Conservation (phyloP, 2,888 invertebrate genomes). For the Drosophila macrospina region DNA sequence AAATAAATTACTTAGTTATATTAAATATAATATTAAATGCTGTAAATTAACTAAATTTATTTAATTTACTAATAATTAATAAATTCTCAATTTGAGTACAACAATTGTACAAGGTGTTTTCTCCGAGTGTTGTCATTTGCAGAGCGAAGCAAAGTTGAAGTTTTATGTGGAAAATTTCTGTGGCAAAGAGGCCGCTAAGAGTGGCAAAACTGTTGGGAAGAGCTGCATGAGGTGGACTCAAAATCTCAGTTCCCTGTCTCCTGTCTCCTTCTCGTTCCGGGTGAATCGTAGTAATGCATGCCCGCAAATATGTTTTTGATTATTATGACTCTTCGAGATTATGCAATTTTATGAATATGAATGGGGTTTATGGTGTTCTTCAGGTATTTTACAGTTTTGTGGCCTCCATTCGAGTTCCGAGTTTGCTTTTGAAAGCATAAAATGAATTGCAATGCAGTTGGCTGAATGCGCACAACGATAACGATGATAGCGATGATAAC, state of each 20-base stretch:
- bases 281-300: conserved; percentile 53
- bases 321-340: conserved; percentile 82
- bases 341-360: conserved; percentile 82
- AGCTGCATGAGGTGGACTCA: conserved; percentile 30
- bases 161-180: conserved; percentile 74
- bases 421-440: conserved; percentile 45
- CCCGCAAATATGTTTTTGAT: conserved; percentile 82
- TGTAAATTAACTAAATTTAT: too few relatives aligned
- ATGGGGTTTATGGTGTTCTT: conserved; percentile 62
- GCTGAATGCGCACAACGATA: conserved; percentile 35
- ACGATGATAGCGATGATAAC: conserved; percentile 24
- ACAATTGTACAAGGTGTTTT: not conserved
- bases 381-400: conserved; percentile 51
- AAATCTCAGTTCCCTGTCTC: conserved; percentile 32
- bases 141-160: conserved; percentile 66
- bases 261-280: not conserved
- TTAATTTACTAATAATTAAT: too few relatives aligned
- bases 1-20: too few relatives aligned
- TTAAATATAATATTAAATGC: too few relatives aligned
- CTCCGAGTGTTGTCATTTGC: conserved; percentile 30
- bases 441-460: conserved; percentile 63
- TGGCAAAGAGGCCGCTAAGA: conserved; percentile 48
- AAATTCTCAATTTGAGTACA: not conserved
- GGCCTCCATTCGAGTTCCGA: conserved; percentile 19
- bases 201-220: conserved; percentile 29